Base-by-base conservation (phyloP, 1,140 invertebrate genomes). In the Harpegnathos saltator region DNA sequence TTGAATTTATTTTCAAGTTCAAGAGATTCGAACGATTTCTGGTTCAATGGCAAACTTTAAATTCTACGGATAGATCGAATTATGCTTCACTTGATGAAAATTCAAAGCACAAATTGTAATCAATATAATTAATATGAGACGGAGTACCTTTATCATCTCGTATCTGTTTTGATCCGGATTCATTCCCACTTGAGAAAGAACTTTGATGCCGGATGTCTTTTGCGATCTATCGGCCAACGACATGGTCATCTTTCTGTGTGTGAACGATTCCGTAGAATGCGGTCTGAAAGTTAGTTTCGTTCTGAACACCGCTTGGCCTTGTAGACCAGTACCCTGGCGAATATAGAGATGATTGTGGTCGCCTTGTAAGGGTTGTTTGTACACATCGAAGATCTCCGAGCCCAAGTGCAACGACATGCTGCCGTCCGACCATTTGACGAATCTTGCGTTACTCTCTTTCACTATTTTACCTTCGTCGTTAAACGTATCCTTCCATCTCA, bases 241-340 rank as follows among this genome's bases (percentile, higher is more conserved):
- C 93, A 99, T 95, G 0, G 99, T 99, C 97, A 99, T 99, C 95
- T 99, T 99, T 82, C 98, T 96, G 95, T 99, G 99, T 1, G 99
- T 99, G 93, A 99, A 99, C 1, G 98, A 99, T 90, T 99, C 99
- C 0, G 99, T 99, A 0, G 99, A 99, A 92, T 99, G 98, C 1
- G 99, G 98, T 77, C 99, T 95, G 96, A 99, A 99, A 0, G 98
- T 98, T 0, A 99, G 94, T 93, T 99, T 99, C 1, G 98, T 99
- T 61, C 97, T 95, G 93, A 99, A 99, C 4, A 99, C 98, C 0
- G 98, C 97, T 94, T 99, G 99, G 0, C 99, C 99, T 92, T 99
- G 98, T 2, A 99, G 95, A 96, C 99, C 99, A 0, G 98, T 99
- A 50, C 99, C 99, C 96, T 99, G 99, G 17, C 99, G 96, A 87